Percentiles rank a stretch among this genome's conserved stretches.
Conservation (phyloP, 2,888 invertebrate genomes). For the Prenolepis imparis region DNA sequence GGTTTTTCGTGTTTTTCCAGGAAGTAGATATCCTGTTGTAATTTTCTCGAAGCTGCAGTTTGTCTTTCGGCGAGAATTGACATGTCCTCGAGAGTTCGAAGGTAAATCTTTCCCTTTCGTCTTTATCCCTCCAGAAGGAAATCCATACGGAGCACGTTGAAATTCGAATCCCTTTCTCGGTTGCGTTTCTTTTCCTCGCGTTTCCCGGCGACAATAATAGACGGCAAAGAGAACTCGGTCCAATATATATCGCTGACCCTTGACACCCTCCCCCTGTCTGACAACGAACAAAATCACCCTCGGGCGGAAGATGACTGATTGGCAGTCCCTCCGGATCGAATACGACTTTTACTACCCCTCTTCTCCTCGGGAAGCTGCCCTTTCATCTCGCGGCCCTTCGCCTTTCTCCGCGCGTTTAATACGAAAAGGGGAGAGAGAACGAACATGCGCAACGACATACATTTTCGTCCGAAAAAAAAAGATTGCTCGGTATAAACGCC, state of each 20-base stretch:
- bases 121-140: slow-evolving; percentile 7
- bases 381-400: slow-evolving; percentile 45
- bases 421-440: slow-evolving; percentile 14
- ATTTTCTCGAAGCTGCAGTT: not conserved
- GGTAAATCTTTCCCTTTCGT: slow-evolving; percentile 27
- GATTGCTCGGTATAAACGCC: not conserved
- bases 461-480: slow-evolving; percentile 23
- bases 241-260: slow-evolving; percentile 76
- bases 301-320: slow-evolving; percentile 69
- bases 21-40: not conserved
- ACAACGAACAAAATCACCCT: slow-evolving; percentile 57
- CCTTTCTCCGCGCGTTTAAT: slow-evolving; percentile 37
- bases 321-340: slow-evolving; percentile 67
- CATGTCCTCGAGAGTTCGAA: not conserved
- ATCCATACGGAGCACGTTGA: slow-evolving; percentile 54
- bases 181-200: slow-evolving; percentile 37
- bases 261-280: slow-evolving; percentile 58
- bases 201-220: slow-evolving; percentile 73
- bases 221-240: slow-evolving; percentile 74
- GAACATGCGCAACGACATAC: slow-evolving; percentile 23
- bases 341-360: slow-evolving; percentile 41
- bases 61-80: not conserved
- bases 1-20: not conserved
- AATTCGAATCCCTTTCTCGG: slow-evolving; percentile 62
- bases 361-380: slow-evolving; percentile 47